phyloP scores from a whole-genome alignment of 2,888 invertebrate genomes.

The Ptycholaimellus sp. region DNA sequence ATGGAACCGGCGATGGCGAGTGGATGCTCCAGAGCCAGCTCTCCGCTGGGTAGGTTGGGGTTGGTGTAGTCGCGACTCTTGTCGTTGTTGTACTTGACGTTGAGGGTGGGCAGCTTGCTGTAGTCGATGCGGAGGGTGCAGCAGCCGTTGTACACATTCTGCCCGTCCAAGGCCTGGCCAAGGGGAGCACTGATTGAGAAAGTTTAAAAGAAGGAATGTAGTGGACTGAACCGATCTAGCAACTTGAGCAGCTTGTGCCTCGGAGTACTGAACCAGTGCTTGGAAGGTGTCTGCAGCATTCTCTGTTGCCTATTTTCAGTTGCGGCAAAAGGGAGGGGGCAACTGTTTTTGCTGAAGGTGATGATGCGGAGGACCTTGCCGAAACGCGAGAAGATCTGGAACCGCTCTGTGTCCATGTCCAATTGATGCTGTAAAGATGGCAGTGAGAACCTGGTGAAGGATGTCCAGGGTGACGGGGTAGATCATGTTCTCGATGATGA shows the following conservation, averaged over 20 bases:
- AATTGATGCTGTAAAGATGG: not conserved
- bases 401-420: constrained; percentile 12
- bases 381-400: constrained; percentile 86
- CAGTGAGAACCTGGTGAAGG: constrained; percentile 49
- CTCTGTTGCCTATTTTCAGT: not conserved
- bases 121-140: constrained; percentile 97
- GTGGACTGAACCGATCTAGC: constrained; percentile 52
- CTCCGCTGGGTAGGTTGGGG: constrained; percentile 83
- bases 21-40: constrained; percentile 32
- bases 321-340: constrained; percentile 29
- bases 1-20: no score
- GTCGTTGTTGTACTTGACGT: constrained; percentile 99
- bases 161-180: constrained; percentile 84
- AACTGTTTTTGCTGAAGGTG: constrained; percentile 98
- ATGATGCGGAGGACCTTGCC: constrained; percentile 98
- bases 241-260: constrained; percentile 80
- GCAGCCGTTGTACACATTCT: constrained; percentile 87
- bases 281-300: constrained; percentile 58
- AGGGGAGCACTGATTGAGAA: constrained; percentile 11
- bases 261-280: constrained; percentile 94
- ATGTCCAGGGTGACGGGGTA: constrained; percentile 94
- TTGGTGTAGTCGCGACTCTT: constrained; percentile 98
- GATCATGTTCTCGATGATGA: constrained; percentile 93
- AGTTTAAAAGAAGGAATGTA: constrained; percentile 3
- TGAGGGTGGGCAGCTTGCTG: constrained; percentile 86